phyloP scores from a whole-genome alignment of 2,888 invertebrate genomes.

The Actias luna region DNA sequence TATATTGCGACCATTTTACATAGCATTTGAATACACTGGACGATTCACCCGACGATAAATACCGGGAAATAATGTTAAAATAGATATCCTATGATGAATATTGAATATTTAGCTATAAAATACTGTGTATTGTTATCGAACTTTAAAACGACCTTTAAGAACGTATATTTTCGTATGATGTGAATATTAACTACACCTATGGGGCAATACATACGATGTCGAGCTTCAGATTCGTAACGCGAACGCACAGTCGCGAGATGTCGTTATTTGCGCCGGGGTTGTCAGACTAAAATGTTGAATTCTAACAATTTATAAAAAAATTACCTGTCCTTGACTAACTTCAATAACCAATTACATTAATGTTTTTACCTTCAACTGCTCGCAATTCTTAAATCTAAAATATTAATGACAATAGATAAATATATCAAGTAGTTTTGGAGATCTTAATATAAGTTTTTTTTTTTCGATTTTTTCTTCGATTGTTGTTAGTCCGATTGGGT shows the following conservation, averaged over 20 bases:
- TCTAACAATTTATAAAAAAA: background rate
- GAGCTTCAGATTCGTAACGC: background rate
- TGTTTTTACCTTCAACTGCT: no score
- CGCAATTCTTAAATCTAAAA: no score
- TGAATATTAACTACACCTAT: slow-evolving; percentile 60
- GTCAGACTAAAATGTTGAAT: background rate
- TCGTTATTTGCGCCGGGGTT: background rate
- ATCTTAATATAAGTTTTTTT: no score
- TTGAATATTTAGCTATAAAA: slow-evolving; percentile 34
- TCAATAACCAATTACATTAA: no score
- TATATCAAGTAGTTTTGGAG: no score
- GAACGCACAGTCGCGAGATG: background rate
- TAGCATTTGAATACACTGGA: background rate
- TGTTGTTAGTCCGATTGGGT: no score
- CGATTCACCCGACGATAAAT: slow-evolving; percentile 3
- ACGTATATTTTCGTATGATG: slow-evolving; percentile 60
- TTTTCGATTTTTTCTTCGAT: no score
- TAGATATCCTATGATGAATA: slow-evolving; percentile 44
- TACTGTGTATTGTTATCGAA: slow-evolving; percentile 62
- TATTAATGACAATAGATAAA: no score
- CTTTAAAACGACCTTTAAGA: slow-evolving; percentile 65
- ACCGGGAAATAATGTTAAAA: slow-evolving; percentile 38
- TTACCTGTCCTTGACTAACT: no score
- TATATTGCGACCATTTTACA: background rate
- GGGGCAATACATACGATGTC: slow-evolving; percentile 3